Base-by-base conservation (phyloP, 2,797 vertebrate genomes). In the Oreochromis grahami region DNA sequence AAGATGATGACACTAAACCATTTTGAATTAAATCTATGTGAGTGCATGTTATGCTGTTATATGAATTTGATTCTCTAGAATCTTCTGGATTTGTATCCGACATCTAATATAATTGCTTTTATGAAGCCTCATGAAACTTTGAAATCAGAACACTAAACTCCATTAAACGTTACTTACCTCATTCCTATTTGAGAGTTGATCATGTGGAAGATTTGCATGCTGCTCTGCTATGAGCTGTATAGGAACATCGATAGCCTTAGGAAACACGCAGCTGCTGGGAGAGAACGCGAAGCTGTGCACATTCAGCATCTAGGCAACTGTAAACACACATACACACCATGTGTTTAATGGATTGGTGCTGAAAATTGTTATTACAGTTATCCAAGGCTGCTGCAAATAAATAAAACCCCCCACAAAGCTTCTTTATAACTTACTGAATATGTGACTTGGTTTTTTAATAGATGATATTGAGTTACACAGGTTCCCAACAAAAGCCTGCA, bases 401-500 rank as follows among this genome's bases (percentile, higher is more conserved):
- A 84, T 15, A 26, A 10, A 58, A 83, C 65, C 7, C 7, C 7
- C 4, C 8, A 45, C 78, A 36, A 82, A 80, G 60, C 36, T 60
- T 45, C 41, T 90, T 82, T 60, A 60, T 52, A 82, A 82, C 82
- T 53, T 78, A 76, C 38, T 53, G 7, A 72, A 80, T 83, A 76
- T 82, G 81, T 84, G 56, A 68, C 80, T 79, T 38, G 29, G 5
- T 14, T 76, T 83, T 81, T 83, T 50, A 79, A 68, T n/a, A 76
- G 24, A 74, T 38, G 9, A 55, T 68, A 43, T 51, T 29, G 41
- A 58, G 36, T 78, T 70, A 26, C 24, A 45, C 70, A 70, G 76
- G 63, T 81, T 80, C 58, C 78, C 74, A 56, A 78, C 58, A 83
- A 89, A 90, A 81, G 38, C 55, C 68, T 70, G 43, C 76, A 21